Conservation (phyloP, 2,888 invertebrate species). For the Dicyrtomina minuta region DNA sequence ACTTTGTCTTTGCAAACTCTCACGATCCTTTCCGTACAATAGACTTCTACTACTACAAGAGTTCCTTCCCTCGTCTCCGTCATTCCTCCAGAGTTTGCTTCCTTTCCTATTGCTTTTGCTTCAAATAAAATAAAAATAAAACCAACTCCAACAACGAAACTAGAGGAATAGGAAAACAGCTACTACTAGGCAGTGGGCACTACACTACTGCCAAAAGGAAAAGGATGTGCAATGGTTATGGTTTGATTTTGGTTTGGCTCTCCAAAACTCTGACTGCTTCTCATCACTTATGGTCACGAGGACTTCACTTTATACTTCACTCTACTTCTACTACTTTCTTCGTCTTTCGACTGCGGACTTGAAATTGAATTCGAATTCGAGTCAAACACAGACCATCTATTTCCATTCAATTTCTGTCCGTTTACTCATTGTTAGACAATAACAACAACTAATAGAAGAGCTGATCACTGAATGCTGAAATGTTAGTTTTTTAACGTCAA, state of each 20-base stretch:
- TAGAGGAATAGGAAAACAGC: no score
- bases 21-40: conserved; percentile 24
- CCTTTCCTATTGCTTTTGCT: not conserved
- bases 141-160: no score
- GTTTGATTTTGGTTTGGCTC: conserved; percentile 25
- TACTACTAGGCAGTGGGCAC: no score
- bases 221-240: no score
- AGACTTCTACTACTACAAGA: conserved; percentile 26
- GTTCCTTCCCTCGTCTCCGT: not conserved
- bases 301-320: conserved; percentile 6
- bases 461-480: no score
- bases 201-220: no score
- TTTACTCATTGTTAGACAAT: no score
- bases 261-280: conserved; percentile 11
- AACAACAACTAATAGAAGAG: no score
- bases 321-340: conserved; percentile 8
- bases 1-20: conserved; percentile 26
- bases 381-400: no score
- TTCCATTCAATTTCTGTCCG: no score
- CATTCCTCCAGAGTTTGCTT: not conserved
- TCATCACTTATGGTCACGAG: conserved; percentile 13
- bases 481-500: no score
- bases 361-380: no score
- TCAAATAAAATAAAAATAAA: not conserved
- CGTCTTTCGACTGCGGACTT: not conserved